A percentile compares a stretch with the other conserved stretches of the same genome.
These are phyloP conservation scores for Centroberyx gerrardi DNA, from an alignment of 2,797 vertebrate genomes.

Conservation along the genomic window DNA sequence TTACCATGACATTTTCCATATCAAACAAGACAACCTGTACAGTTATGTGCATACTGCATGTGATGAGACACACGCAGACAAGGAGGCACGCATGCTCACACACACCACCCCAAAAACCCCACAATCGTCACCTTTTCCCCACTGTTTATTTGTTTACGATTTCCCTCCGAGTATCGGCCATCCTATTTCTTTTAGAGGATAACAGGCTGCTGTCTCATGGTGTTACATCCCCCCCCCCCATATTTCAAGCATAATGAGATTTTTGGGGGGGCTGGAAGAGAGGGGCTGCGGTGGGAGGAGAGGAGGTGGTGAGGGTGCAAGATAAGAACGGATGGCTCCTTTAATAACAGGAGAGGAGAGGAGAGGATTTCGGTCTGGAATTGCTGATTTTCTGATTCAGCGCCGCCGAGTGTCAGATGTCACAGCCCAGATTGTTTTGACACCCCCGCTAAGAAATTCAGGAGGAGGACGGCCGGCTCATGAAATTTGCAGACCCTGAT, in stretches of 20 bases:
- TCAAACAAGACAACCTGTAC: no score
- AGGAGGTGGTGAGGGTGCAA: slow-evolving; percentile 33
- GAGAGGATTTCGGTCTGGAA: slow-evolving; percentile 20
- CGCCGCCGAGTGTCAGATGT: slow-evolving; percentile 87
- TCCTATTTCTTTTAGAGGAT: neutral
- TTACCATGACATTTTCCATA: no score
- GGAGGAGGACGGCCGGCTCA: slow-evolving; percentile 91
- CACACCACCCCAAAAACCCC: no score
- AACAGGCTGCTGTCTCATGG: slow-evolving; percentile 28
- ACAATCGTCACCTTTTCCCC: no score
- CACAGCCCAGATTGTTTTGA: slow-evolving; percentile 92
- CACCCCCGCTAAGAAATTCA: slow-evolving; percentile 92
- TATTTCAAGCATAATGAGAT: slow-evolving; percentile 47
- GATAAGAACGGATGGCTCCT: slow-evolving; percentile 41
- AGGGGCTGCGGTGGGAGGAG: slow-evolving; percentile 23
- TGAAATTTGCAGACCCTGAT: slow-evolving; percentile 97
- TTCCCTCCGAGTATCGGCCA: slow-evolving; percentile 20
- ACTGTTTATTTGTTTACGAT: neutral
- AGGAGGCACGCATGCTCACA: no score
- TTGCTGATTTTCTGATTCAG: slow-evolving; percentile 90
- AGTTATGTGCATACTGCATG: no score
- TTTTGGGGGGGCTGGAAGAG: slow-evolving; percentile 16
- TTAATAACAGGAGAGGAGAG: slow-evolving; percentile 40
- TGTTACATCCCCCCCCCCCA: slow-evolving; percentile 36
- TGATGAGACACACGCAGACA: no score